These are phyloP conservation scores for Callipepla californica DNA, from an alignment of 2,113 vertebrate species.

Conservation along the genomic window DNA sequence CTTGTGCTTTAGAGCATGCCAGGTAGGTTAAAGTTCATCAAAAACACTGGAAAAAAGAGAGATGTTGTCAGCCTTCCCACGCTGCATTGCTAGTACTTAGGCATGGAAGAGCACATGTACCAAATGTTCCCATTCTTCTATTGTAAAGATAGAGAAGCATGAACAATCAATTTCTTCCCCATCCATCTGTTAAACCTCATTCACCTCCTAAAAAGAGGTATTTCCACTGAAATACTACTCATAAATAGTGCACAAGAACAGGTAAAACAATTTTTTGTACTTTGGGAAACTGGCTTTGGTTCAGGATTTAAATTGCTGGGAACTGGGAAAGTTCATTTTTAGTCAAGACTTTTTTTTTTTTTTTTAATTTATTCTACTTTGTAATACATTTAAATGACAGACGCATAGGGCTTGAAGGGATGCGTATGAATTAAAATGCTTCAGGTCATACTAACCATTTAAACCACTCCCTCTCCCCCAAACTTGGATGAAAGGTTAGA, in stretches of 20 bases:
- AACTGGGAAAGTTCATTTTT: neutral
- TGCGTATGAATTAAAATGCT: neutral
- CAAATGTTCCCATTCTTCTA: neutral
- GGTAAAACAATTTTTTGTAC: neutral
- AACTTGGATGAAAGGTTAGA: neutral
- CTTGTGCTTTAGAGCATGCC: neutral
- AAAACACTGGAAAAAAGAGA: neutral
- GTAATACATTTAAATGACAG: neutral
- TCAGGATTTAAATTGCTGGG: neutral
- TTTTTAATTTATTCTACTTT: neutral
- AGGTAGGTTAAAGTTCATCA: conserved; percentile 28
- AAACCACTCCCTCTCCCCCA: neutral
- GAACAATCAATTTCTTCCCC: neutral
- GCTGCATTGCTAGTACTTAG: neutral
- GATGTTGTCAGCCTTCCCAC: rapidly evolving
- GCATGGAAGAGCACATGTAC: neutral
- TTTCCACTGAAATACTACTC: neutral
- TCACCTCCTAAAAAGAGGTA: neutral
- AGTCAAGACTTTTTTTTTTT: neutral
- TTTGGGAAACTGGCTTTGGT: neutral
- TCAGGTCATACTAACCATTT: neutral
- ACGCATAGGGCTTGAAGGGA: neutral
- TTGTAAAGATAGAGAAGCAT: neutral
- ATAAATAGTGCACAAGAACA: neutral
- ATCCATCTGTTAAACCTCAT: neutral